Conservation (phyloP, 2,797 vertebrate genomes). For the Ambastaia sidthimunki region DNA sequence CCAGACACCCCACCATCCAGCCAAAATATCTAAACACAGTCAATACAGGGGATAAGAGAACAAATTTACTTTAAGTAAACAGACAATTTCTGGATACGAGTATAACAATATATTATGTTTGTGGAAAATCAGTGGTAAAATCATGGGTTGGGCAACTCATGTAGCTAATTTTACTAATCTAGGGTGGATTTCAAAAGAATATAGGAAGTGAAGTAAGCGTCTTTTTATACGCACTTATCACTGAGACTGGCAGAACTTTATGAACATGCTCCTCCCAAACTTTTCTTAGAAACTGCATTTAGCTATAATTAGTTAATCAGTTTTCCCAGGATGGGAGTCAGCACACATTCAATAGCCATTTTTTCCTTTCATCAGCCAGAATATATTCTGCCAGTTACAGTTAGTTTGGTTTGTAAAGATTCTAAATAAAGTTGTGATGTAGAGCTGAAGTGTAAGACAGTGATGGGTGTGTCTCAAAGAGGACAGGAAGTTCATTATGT, state of each 20-base stretch:
- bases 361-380: slow-evolving; percentile 26
- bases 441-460: neutral
- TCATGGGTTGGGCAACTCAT: too few species aligned
- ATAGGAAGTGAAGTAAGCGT: slow-evolving; percentile 1
- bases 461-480: slow-evolving; percentile 10
- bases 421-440: slow-evolving; percentile 24
- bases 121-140: too few species aligned
- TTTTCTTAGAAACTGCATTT: slow-evolving; percentile 6
- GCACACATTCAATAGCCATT: slow-evolving; percentile 15
- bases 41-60: neutral
- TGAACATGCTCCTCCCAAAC: slow-evolving; percentile 1
- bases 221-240: neutral
- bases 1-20: neutral
- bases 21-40: slow-evolving; percentile 18
- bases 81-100: too few species aligned
- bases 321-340: slow-evolving; percentile 39
- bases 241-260: neutral
- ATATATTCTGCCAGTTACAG: neutral
- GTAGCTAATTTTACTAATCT: too few species aligned
- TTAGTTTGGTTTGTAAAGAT: neutral
- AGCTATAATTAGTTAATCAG: slow-evolving; percentile 35
- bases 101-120: too few species aligned
- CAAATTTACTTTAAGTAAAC: neutral
- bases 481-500: neutral
- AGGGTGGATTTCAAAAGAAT: neutral